These are phyloP conservation scores for Antheraea yamamai DNA, from an alignment of 2,888 invertebrate species.

Conservation along the genomic window DNA sequence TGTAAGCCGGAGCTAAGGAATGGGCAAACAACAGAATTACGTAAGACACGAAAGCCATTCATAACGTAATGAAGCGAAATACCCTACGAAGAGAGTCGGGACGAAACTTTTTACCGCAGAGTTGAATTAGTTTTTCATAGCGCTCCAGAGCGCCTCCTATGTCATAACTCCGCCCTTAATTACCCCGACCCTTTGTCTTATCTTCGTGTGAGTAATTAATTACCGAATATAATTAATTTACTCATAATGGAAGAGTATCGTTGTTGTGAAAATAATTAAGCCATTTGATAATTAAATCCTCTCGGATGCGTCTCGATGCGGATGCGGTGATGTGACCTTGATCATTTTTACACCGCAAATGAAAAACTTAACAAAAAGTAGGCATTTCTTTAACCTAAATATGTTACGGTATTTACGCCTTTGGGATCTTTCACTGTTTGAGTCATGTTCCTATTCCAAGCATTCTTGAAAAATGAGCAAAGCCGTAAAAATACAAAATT, in stretches of 20 bases:
- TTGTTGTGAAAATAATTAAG: slow-evolving; percentile 35
- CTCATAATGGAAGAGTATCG: slow-evolving; percentile 43
- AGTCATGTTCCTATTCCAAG: no score
- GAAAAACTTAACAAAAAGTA: no score
- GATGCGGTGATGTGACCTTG: not conserved
- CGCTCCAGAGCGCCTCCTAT: slow-evolving; percentile 39
- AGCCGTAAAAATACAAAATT: no score
- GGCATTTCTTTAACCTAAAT: no score
- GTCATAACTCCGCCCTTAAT: slow-evolving; percentile 52
- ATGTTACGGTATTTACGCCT: no score
- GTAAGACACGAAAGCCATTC: slow-evolving; percentile 37
- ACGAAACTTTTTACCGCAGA: slow-evolving; percentile 24
- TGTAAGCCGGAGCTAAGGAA: slow-evolving; percentile 31
- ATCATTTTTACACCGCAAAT: not conserved
- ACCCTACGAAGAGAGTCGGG: slow-evolving; percentile 10
- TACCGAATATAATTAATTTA: slow-evolving; percentile 68
- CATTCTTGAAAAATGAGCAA: no score
- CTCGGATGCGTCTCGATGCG: slow-evolving; percentile 5
- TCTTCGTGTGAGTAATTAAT: slow-evolving; percentile 65
- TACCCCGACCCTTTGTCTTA: slow-evolving; percentile 36
- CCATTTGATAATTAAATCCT: slow-evolving; percentile 36
- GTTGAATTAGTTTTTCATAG: slow-evolving; percentile 63
- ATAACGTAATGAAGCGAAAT: slow-evolving; percentile 35
- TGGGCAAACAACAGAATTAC: slow-evolving; percentile 49
- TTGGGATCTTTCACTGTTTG: no score